Conservation (phyloP, 1,140 invertebrate species). For the Leucophenga varia region DNA sequence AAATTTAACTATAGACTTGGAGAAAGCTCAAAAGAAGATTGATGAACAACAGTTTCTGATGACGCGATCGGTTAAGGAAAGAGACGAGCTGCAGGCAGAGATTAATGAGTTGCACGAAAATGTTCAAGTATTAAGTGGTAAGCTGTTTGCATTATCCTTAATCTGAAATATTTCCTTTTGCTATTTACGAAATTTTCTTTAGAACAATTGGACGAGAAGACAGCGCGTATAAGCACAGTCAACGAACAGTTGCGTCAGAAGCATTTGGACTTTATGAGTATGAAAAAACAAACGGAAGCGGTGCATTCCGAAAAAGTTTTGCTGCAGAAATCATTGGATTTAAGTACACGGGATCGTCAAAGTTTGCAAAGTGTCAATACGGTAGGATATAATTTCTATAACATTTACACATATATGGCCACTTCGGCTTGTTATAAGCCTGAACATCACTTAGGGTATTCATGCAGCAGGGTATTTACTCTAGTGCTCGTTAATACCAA, state of each 20-base stretch:
- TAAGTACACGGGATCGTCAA: constrained; percentile 63
- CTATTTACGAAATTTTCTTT: no score
- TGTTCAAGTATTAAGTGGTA: no score
- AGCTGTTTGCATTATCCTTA: no score
- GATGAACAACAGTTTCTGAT: constrained; percentile 13
- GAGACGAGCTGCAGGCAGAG: constrained; percentile 14
- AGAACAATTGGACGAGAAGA: constrained; percentile 7
- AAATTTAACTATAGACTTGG: constrained; percentile 2
- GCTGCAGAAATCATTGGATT: constrained; percentile 62
- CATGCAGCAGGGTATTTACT: no score
- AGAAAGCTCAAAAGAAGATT: constrained; percentile 1
- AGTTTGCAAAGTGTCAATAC: constrained; percentile 64
- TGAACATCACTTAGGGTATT: no score
- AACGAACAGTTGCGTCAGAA: constrained; percentile 63
- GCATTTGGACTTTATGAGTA: constrained; percentile 61
- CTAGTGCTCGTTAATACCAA: no score
- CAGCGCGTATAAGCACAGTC: constrained; percentile 59
- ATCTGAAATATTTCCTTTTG: no score
- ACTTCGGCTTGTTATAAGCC: no score
- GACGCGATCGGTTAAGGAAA: constrained; percentile 13
- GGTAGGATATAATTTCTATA: constrained; percentile 53
- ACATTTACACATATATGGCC: no score
- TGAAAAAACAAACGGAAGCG: constrained; percentile 65
- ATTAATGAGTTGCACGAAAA: constrained; percentile 13
- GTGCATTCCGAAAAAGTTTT: constrained; percentile 64